phyloP scores from a whole-genome alignment of 92 coral and sea anemone genomes.

The Palythoa heliodiscus region DNA sequence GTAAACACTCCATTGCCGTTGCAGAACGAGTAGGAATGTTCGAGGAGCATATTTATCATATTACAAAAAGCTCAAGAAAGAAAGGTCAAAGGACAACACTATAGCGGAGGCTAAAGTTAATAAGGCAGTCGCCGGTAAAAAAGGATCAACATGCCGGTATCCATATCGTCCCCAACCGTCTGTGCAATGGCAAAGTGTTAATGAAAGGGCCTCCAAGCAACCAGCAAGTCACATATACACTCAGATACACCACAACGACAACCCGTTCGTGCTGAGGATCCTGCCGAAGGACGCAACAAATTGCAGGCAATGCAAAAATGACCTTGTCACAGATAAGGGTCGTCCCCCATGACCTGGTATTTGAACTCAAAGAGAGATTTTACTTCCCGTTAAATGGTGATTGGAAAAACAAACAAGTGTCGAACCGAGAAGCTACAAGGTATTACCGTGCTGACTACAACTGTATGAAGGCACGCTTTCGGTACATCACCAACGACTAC shows the following conservation, averaged over 20 bases:
- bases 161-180: constrained; percentile 63
- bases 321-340: constrained; percentile 55
- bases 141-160: constrained; percentile 53
- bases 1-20: constrained; percentile 66
- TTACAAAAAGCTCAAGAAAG: constrained; percentile 52
- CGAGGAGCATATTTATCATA: constrained; percentile 57
- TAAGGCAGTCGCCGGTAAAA: constrained; percentile 55
- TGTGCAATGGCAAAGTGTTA: constrained; percentile 25
- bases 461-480: constrained; percentile 64
- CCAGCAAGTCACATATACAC: constrained; percentile 44
- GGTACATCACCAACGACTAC: constrained; percentile 61
- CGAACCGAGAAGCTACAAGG: constrained; percentile 52
- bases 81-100: constrained; percentile 52
- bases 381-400: constrained; percentile 58
- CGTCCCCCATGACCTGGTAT: constrained; percentile 54
- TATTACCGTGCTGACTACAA: constrained; percentile 61
- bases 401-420: constrained; percentile 54
- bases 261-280: constrained; percentile 51
- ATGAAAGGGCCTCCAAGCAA: constrained; percentile 49
- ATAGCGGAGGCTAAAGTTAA: constrained; percentile 59
- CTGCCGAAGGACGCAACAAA: constrained; percentile 49
- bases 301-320: constrained; percentile 54
- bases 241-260: constrained; percentile 39
- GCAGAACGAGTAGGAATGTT: constrained; percentile 68
- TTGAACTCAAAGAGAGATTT: constrained; percentile 52